Conservation (phyloP, 2,888 invertebrate genomes). For the Gastracanthus pulcherrimus region DNA sequence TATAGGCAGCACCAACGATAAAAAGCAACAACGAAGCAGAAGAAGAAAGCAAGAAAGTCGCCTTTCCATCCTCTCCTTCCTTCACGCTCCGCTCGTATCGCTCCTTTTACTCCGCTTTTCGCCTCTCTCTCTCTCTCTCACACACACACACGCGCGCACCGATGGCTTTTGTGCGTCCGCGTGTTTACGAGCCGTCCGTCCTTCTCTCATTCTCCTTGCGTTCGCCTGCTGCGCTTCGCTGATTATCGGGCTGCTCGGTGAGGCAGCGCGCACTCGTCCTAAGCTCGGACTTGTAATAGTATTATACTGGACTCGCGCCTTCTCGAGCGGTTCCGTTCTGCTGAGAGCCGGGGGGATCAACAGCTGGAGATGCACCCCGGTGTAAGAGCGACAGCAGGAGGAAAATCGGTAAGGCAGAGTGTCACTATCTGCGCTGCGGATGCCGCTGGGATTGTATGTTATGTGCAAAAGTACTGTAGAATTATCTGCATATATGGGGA, state of each 20-base stretch:
- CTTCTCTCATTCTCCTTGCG: slow-evolving; percentile 38
- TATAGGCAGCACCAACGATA: no score
- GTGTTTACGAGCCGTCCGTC: slow-evolving; percentile 57
- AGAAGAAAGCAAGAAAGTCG: no score
- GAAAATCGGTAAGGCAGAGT: no score
- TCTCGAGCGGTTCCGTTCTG: no score
- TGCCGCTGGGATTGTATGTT: no score
- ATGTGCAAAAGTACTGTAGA: no score
- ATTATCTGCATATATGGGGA: no score
- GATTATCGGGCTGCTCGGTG: slow-evolving; percentile 20
- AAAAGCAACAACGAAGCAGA: no score
- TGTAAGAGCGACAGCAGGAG: not conserved
- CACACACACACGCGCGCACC: no score
- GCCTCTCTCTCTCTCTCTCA: not conserved
- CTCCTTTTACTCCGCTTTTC: not conserved
- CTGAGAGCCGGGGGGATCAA: not conserved
- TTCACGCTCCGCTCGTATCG: not conserved
- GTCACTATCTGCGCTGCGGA: no score
- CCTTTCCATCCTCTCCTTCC: not conserved
- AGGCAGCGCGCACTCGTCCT: not conserved
- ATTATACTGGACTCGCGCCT: no score
- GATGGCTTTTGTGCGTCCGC: slow-evolving; percentile 53
- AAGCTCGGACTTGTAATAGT: no score
- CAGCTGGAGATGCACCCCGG: not conserved
- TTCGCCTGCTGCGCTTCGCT: slow-evolving; percentile 24